Evolutionary conservation across 1,140 invertebrate genomes (phyloP).

Genomic region (Parapsyche elsis): DNA sequence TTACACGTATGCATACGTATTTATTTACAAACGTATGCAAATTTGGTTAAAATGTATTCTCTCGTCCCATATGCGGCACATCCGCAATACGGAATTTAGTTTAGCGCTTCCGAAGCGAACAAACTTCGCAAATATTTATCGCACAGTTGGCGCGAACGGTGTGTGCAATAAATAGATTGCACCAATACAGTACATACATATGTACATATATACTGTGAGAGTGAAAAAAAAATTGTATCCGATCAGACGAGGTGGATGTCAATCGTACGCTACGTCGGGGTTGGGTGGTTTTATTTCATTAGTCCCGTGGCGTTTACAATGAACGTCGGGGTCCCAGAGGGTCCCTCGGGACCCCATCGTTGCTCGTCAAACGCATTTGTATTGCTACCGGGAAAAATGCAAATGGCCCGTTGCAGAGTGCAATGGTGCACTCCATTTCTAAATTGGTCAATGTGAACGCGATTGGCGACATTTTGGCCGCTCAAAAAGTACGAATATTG

Average conservation of each 20-base stretch:
- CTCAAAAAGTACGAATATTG: not conserved
- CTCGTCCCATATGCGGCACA: not conserved
- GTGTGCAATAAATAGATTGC: conserved; percentile 4
- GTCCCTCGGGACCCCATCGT: conserved; percentile 4
- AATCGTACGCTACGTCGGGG: too few relatives aligned
- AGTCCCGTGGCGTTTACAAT: conserved; percentile 43
- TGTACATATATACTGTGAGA: not conserved
- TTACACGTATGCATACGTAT: not conserved
- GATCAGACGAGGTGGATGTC: too few relatives aligned
- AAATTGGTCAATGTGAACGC: conserved; percentile 22
- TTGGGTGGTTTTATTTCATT: conserved; percentile 41
- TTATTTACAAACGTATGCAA: conserved; percentile 2
- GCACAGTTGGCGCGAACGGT: not conserved
- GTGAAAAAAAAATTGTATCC: not conserved
- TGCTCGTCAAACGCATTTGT: conserved; percentile 51
- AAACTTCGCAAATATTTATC: conserved; percentile 20
- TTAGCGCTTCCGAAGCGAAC: not conserved
- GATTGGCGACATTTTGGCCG: not conserved
- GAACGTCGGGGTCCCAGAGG: not conserved
- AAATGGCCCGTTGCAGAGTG: conserved; percentile 40
- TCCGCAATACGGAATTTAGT: not conserved
- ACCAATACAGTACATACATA: not conserved
- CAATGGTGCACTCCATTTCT: conserved; percentile 7
- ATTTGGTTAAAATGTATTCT: not conserved
- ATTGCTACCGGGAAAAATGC: conserved; percentile 52